Base-by-base conservation (phyloP, 2,113 vertebrate genomes). In the Phycodurus eques region DNA sequence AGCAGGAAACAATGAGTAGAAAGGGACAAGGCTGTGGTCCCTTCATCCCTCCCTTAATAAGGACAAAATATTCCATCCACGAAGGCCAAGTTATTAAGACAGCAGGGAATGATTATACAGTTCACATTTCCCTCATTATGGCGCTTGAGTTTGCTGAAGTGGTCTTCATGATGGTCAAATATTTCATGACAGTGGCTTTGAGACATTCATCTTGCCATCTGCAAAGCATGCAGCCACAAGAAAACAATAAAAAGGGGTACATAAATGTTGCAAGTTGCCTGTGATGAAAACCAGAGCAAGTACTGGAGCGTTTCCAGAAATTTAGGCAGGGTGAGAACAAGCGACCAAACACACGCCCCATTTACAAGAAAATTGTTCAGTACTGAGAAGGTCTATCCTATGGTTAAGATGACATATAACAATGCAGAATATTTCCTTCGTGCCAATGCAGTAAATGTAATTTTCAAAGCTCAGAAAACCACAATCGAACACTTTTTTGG, bases 61-160 rank as follows among this genome's bases (percentile, higher is more conserved):
- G 22, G 51, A 59, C 31, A 49, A 9, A 70, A 78, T 46, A 73
- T 78, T 81, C 79, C 78, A 70, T 71, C 70, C 77, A 66, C 65
- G 42, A 72, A 15, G 49, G 53, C 65, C 13, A 4, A 67, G 73
- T 83, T 71, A 68, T 76, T 72, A 76, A 76, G 51, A 74, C 73
- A 83, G 80, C 77, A 77, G 80, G 82, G 80, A 81, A 75, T 67
- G 65, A 85, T 86, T 84, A 85, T 5, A 68, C 53, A 61, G 43
- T 51, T 82, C 71, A 74, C 68, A 68, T 80, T 83, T 79, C 72
- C 80, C 71, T 84, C 65, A 63, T 78, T 80, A 79, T 57, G 57
- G 71, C 59, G 66, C 67, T 4, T 12, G 60, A 71, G 68, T 63
- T 67, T 75, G 49, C 54, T 22, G 71, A 76, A 78, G 76, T 65